A percentile compares a stretch with the other conserved stretches of the same genome.
Evolutionary conservation across 53 echinoderm and acorn worm species (phyloP).

Genomic region (Hippasteria phrygiana): DNA sequence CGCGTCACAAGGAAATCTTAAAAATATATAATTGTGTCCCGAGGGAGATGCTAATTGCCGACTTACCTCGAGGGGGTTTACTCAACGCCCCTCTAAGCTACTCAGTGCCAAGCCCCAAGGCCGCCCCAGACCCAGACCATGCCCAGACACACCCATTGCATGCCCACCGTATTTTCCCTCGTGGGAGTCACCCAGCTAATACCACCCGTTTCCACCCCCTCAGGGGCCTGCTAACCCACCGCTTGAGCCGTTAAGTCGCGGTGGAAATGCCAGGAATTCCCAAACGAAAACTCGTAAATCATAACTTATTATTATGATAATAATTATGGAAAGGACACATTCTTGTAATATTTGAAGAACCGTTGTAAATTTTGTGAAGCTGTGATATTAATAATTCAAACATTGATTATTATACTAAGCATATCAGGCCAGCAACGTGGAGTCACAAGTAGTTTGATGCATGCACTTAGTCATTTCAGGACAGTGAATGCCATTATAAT

Average conservation of each 20-base stretch:
- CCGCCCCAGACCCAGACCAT: neutral
- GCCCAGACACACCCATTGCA: conserved; percentile 29
- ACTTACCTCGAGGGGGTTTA: neutral
- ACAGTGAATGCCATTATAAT: too few species aligned
- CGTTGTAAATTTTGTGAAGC: neutral
- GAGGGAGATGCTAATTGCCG: conserved; percentile 34
- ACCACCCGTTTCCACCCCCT: conserved; percentile 42
- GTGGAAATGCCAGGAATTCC: conserved; percentile 39
- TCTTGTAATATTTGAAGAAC: neutral
- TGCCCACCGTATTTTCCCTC: neutral
- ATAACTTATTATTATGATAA: neutral
- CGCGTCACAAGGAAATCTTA: neutral
- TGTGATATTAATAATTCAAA: neutral
- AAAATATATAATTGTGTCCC: neutral
- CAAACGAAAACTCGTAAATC: conserved; percentile 4
- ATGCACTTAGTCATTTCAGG: too few species aligned
- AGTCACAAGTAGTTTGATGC: too few species aligned
- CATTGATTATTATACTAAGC: neutral
- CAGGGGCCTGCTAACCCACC: conserved; percentile 28
- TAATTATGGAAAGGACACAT: neutral
- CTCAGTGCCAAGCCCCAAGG: neutral
- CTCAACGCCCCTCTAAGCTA: neutral
- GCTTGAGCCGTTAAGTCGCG: conserved; percentile 51
- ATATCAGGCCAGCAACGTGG: neutral
- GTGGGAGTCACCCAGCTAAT: conserved; percentile 14